Conservation (phyloP, 2,888 invertebrate genomes). For the Drosophila buzzatii region DNA sequence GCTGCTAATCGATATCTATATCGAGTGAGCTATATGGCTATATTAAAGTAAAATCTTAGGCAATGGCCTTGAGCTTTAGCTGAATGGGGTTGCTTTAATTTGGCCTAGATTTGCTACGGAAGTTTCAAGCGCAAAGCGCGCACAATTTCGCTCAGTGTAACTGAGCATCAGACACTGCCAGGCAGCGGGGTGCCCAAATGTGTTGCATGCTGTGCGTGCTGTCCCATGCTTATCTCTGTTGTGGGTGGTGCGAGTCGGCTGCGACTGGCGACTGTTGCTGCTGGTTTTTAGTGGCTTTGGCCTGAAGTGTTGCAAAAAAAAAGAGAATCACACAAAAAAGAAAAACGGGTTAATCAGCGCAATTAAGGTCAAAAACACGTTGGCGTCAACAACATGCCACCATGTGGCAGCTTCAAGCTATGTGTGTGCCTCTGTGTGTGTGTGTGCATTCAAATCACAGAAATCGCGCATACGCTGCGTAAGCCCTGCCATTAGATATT, state of each 20-base stretch:
- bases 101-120: background rate
- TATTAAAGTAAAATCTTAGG: too few relatives aligned
- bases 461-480: slow-evolving; percentile 76
- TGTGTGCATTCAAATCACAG: slow-evolving; percentile 47
- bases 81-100: too few relatives aligned
- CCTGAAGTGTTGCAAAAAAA: slow-evolving; percentile 54
- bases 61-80: too few relatives aligned
- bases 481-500: slow-evolving; percentile 71
- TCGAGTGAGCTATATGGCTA: too few relatives aligned
- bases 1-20: too few relatives aligned
- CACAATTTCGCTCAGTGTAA: slow-evolving; percentile 6
- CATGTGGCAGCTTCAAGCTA: slow-evolving; percentile 33
- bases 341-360: slow-evolving; percentile 78
- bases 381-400: slow-evolving; percentile 58
- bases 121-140: background rate
- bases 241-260: slow-evolving; percentile 12
- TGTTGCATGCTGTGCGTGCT: slow-evolving; percentile 40
- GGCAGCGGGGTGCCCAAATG: slow-evolving; percentile 43
- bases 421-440: slow-evolving; percentile 9
- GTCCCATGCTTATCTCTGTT: slow-evolving; percentile 38
- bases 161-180: background rate
- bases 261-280: slow-evolving; percentile 2
- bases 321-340: background rate
- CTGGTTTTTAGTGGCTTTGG: slow-evolving; percentile 20
- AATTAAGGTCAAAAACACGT: slow-evolving; percentile 79